A percentile compares a stretch with the other conserved stretches of the same genome.
These are phyloP conservation scores for Caranx melampygus DNA, from an alignment of 2,113 vertebrate genomes.

Conservation along the genomic window DNA sequence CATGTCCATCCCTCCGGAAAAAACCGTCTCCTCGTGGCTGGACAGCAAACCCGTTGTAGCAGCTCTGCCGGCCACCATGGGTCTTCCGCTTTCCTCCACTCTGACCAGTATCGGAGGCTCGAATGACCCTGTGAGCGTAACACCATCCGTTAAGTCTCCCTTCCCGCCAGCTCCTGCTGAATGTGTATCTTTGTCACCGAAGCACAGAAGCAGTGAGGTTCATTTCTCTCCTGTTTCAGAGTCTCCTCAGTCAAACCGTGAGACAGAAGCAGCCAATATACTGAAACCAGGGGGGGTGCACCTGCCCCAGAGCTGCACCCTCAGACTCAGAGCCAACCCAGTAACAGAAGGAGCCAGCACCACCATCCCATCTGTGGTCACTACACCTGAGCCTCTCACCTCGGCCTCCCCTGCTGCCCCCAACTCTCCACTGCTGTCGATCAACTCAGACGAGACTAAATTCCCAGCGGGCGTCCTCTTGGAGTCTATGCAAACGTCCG, in stretches of 20 bases:
- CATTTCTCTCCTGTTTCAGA: conserved; percentile 79
- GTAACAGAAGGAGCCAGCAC: conserved; percentile 43
- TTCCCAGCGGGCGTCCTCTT: conserved; percentile 87
- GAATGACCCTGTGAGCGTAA: conserved; percentile 89
- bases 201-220: conserved; percentile 84
- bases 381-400: conserved; percentile 76
- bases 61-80: conserved; percentile 85
- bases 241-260: conserved; percentile 80
- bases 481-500: conserved; percentile 96
- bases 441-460: conserved; percentile 86
- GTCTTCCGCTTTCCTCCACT: conserved; percentile 90
- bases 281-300: conserved; percentile 85
- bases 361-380: conserved; percentile 42
- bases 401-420: conserved; percentile 79
- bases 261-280: conserved; percentile 71
- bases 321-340: conserved; percentile 73
- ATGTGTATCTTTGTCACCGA: conserved; percentile 89
- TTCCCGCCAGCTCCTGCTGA: conserved; percentile 90
- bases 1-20: conserved; percentile 95
- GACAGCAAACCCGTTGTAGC: conserved; percentile 93
- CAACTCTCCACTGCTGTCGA: conserved; percentile 82
- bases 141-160: conserved; percentile 88
- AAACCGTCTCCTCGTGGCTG: conserved; percentile 92
- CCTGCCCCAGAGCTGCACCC: conserved; percentile 78
- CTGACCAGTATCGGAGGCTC: conserved; percentile 83